phyloP scores from a whole-genome alignment of 2,797 vertebrate species.

The Scarus forsteni region DNA sequence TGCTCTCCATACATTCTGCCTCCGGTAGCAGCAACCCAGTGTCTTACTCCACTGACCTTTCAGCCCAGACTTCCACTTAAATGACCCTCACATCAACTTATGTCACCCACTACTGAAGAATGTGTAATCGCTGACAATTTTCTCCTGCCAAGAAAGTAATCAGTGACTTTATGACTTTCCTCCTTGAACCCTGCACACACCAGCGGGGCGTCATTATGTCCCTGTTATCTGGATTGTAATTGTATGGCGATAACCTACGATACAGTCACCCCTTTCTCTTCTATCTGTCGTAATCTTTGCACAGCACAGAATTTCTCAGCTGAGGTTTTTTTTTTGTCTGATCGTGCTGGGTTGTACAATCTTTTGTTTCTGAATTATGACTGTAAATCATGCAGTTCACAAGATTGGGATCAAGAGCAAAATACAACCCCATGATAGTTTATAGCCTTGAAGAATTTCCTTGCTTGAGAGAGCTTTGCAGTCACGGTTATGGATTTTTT shows the following conservation, averaged over 20 bases:
- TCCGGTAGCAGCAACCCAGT: conserved; percentile 23
- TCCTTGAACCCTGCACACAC: conserved; percentile 29
- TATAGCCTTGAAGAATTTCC: neutral
- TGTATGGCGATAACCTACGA: conserved; percentile 37
- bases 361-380: conserved; percentile 12
- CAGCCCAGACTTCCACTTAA: neutral
- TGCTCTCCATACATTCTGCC: conserved; percentile 4
- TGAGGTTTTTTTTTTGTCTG: conserved; percentile 24
- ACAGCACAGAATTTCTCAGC: conserved; percentile 17
- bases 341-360: conserved; percentile 20
- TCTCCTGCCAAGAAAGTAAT: neutral
- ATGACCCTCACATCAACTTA: conserved; percentile 16
- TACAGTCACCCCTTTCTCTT: conserved; percentile 19
- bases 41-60: conserved; percentile 60
- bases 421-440: neutral
- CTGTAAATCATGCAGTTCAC: conserved; percentile 24
- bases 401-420: neutral
- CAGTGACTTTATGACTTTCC: neutral
- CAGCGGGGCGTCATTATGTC: neutral
- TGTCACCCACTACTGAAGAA: conserved; percentile 3
- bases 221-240: conserved; percentile 26
- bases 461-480: neutral
- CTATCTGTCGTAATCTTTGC: conserved; percentile 63
- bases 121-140: neutral
- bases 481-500: neutral